Conservation (phyloP, 1,140 invertebrate species). For the Coptotermes formosanus region DNA sequence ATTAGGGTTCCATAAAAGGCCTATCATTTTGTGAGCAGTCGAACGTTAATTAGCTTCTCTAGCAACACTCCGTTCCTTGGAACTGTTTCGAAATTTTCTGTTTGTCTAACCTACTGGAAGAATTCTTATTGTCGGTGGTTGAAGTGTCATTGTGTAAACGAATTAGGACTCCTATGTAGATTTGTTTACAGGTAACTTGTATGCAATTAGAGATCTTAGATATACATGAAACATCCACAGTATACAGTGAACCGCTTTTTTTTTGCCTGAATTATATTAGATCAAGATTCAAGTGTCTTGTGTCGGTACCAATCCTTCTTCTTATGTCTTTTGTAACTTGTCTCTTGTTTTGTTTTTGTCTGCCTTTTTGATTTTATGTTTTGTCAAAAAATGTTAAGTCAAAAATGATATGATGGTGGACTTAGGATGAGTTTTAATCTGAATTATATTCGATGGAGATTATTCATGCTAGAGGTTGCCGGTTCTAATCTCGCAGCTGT, state of each 20-base stretch:
- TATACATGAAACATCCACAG: not conserved
- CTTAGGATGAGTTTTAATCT: constrained; percentile 17
- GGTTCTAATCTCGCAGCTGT: not conserved
- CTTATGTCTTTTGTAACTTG: not conserved
- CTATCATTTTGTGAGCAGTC: too few species aligned
- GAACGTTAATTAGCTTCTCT: too few species aligned
- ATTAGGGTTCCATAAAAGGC: too few species aligned
- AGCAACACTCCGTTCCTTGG: not conserved
- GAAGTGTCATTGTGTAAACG: not conserved
- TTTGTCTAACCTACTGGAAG: not conserved
- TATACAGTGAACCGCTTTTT: not conserved
- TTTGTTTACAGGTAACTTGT: not conserved
- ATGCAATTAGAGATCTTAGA: not conserved
- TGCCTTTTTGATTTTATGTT: not conserved
- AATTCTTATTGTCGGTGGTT: not conserved
- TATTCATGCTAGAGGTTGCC: not conserved
- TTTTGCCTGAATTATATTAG: not conserved
- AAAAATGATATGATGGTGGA: constrained; percentile 7
- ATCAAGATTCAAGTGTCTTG: not conserved
- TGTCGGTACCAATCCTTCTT: not conserved
- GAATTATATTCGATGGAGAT: constrained; percentile 9
- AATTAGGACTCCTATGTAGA: not conserved
- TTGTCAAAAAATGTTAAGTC: constrained; percentile 9
- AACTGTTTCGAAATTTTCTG: not conserved
- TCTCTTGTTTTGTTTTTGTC: not conserved